Conservation (phyloP, 2,113 vertebrate genomes). For the Ptyas mucosa region DNA sequence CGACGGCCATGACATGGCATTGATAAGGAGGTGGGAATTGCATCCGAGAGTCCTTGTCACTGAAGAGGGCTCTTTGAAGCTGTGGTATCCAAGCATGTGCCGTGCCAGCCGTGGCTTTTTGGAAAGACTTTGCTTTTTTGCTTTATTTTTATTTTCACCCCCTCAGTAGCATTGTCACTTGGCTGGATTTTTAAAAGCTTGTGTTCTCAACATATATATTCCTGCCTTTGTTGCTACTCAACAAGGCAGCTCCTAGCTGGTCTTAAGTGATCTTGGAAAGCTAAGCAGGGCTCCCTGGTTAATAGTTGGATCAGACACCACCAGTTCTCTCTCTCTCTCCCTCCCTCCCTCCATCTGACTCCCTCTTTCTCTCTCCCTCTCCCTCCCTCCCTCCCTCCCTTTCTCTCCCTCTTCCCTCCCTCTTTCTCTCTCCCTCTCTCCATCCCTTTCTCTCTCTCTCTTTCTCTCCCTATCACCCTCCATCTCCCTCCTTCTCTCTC, state of each 20-base stretch:
- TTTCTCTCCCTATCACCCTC: too few relatives aligned
- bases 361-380: neutral
- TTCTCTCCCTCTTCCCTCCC: too few relatives aligned
- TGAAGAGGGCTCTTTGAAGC: neutral
- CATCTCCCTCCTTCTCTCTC: too few relatives aligned
- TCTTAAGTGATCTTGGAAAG: neutral
- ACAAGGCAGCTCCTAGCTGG: neutral
- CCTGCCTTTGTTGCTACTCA: neutral
- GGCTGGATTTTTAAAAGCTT: neutral
- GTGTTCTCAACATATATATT: neutral
- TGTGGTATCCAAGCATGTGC: neutral
- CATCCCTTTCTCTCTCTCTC: too few relatives aligned
- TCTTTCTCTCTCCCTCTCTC: too few relatives aligned
- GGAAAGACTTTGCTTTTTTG: constrained; percentile 9
- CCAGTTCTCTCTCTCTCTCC: neutral
- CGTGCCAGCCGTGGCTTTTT: neutral
- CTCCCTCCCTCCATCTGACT: too few relatives aligned
- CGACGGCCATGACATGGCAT: neutral
- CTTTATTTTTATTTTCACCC: neutral
- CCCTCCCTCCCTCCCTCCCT: too few relatives aligned
- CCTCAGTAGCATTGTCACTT: neutral
- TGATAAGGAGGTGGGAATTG: neutral
- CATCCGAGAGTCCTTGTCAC: neutral
- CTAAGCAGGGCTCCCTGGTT: neutral
- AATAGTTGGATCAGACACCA: neutral